Evolutionary conservation across 1,140 invertebrate genomes (phyloP), one percentile per base, ranked within the genome.

Genomic region (Meloidogyne chitwoodi): DNA sequence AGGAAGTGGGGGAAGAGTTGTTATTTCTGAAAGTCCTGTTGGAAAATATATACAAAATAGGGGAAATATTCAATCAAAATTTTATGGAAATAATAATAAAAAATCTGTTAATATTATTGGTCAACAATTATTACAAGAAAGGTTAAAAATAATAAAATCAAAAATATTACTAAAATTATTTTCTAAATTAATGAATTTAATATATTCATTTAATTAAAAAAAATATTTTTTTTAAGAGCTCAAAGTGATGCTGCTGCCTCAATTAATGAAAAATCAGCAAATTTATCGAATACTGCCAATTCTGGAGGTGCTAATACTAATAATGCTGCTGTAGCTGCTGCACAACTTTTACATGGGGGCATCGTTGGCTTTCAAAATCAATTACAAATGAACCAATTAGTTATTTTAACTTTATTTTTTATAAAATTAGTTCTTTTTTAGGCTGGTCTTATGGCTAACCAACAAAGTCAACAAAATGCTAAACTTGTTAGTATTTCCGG

Each of bases 321-420:
- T 34, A 22, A 56, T 64, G 70, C 48, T 1, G 34, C 29, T 11
- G 27, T 8, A n/a, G 70, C 48, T 31, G 70, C 56, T 26, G 64
- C 70, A 12, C 70, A 73, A 31, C 70, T 63, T 24, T 29, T 73
- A 38, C 48, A 63, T 34, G 56, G 64, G 10, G 38, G 56, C 27
- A 72, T 48, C n/a, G 56, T 31, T 16, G 56, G 22, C 12, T 24
- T 56, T 63, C 70, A 72, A 62, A 65, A 73, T 73, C n/a, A 61
- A 2, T n/a, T 73, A 31, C 70, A 73, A 73, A 73, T 73, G 70
- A 73, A 63, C 24, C 70, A 73, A 62, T 34, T 73, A 24, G 70
- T 73, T 29, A 62, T n/a, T 24, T 34, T 16, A 2, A 10, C 11
- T 48, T 12, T 68, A 11, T 16, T 31, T 31, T 8, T 1, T 10